phyloP scores from a whole-genome alignment of 2,888 invertebrate species.

The Gortyna flavago region DNA sequence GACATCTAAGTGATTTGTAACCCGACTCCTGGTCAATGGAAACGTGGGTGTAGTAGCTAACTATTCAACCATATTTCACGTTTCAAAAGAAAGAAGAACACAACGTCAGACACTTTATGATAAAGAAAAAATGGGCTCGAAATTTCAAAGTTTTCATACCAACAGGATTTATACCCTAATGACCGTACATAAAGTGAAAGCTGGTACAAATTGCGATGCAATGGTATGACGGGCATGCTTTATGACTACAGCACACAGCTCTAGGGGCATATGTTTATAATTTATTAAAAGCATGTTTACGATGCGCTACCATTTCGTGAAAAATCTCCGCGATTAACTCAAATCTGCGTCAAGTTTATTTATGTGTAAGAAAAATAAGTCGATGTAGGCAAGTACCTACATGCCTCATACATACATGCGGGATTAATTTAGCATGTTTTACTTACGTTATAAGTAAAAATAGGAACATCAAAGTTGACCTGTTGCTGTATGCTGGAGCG shows the following conservation, averaged over 20 bases:
- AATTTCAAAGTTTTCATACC: slow-evolving; percentile 24
- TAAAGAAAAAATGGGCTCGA: slow-evolving; percentile 32
- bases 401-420: slow-evolving; percentile 53
- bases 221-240: slow-evolving; percentile 56
- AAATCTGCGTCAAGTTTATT: slow-evolving; percentile 59
- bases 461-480: slow-evolving; percentile 84
- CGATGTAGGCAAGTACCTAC: slow-evolving; percentile 53
- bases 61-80: slow-evolving; percentile 20
- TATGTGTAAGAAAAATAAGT: slow-evolving; percentile 49
- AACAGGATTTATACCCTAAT: slow-evolving; percentile 41
- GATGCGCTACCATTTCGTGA: slow-evolving; percentile 64
- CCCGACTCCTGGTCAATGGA: slow-evolving; percentile 45
- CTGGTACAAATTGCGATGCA: slow-evolving; percentile 38
- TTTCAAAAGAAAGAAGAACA: slow-evolving; percentile 14
- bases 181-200: slow-evolving; percentile 39
- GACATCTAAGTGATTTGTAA: slow-evolving; percentile 62
- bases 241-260: slow-evolving; percentile 57
- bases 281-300: slow-evolving; percentile 73
- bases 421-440: slow-evolving; percentile 55
- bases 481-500: slow-evolving; percentile 96
- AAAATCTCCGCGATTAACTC: slow-evolving; percentile 59
- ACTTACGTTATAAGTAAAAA: slow-evolving; percentile 62
- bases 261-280: slow-evolving; percentile 70
- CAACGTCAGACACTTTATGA: slow-evolving; percentile 7
- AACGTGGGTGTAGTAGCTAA: slow-evolving; percentile 31